A percentile compares a stretch with the other conserved stretches of the same genome.
phyloP scores from a whole-genome alignment of 2,113 vertebrate species.

The Sinocyclocheilus maitianheensis region DNA sequence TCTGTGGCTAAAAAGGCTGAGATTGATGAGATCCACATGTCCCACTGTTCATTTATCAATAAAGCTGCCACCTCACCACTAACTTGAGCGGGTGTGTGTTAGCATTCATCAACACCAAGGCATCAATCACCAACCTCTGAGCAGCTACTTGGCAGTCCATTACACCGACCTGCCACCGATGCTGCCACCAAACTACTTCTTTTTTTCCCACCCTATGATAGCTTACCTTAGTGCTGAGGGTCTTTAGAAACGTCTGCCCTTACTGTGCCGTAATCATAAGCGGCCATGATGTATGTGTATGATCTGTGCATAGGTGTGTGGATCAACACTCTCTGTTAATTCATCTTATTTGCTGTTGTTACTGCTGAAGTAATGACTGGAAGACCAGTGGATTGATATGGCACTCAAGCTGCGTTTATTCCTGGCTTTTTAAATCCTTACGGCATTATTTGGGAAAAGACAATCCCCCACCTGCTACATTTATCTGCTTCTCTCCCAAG shows the following conservation, averaged over 20 bases:
- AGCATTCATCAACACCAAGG: constrained; percentile 69
- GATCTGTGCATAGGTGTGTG: constrained; percentile 7
- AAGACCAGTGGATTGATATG: constrained; percentile 67
- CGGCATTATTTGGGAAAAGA: constrained; percentile 71
- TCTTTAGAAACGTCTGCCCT: constrained; percentile 6
- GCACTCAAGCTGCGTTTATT: constrained; percentile 61
- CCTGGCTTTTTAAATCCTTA: constrained; percentile 68
- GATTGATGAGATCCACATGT: constrained; percentile 70
- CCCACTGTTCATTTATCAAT: constrained; percentile 75
- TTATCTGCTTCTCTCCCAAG: constrained; percentile 64
- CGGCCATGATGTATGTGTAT: background rate
- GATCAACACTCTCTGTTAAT: constrained; percentile 29
- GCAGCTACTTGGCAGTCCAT: constrained; percentile 60
- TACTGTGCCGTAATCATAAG: background rate
- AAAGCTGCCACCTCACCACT: constrained; percentile 69
- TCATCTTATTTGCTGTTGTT: constrained; percentile 60
- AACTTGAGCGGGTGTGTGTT: constrained; percentile 65
- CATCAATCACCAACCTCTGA: constrained; percentile 67
- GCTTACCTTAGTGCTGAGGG: constrained; percentile 21
- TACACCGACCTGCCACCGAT: constrained; percentile 62
- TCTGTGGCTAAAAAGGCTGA: constrained; percentile 49
- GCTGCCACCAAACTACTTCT: constrained; percentile 64
- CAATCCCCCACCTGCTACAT: constrained; percentile 59
- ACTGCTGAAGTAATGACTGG: constrained; percentile 73
- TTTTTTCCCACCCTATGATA: constrained; percentile 24